These are phyloP conservation scores for Erebia aethiops DNA, from an alignment of 2,888 invertebrate species.

Conservation along the genomic window DNA sequence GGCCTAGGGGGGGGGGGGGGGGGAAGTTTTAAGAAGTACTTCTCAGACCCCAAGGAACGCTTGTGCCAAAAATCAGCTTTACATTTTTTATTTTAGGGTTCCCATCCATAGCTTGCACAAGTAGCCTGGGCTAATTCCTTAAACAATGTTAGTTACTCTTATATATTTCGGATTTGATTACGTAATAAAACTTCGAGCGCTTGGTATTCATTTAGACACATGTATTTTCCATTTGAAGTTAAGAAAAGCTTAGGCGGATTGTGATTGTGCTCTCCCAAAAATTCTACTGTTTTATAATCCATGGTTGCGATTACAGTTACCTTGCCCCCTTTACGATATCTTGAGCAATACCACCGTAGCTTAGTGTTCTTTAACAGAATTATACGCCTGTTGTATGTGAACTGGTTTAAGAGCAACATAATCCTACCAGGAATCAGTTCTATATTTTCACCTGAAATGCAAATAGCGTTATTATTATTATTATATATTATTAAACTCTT, in stretches of 20 bases:
- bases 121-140: no score
- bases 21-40: no score
- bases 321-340: constrained; percentile 49
- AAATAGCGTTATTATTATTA: no score
- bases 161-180: no score
- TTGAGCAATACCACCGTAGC: constrained; percentile 49
- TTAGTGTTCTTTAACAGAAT: constrained; percentile 26
- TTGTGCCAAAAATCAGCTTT: no score
- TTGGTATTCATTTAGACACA: background rate
- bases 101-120: no score
- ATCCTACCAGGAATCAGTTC: constrained; percentile 35
- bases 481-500: no score
- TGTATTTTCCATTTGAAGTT: constrained; percentile 15
- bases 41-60: no score
- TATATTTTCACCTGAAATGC: constrained; percentile 36
- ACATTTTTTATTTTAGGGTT: no score
- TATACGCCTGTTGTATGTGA: constrained; percentile 39
- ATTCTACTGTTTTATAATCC: constrained; percentile 29
- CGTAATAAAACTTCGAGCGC: no score
- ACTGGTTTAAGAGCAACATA: constrained; percentile 30
- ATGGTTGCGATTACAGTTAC: constrained; percentile 43
- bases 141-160: no score
- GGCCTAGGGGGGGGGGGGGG: no score
- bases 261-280: constrained; percentile 43
- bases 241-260: constrained; percentile 27